phyloP scores from a whole-genome alignment of 2,888 invertebrate genomes.

The Amblyjoppa proteus region DNA sequence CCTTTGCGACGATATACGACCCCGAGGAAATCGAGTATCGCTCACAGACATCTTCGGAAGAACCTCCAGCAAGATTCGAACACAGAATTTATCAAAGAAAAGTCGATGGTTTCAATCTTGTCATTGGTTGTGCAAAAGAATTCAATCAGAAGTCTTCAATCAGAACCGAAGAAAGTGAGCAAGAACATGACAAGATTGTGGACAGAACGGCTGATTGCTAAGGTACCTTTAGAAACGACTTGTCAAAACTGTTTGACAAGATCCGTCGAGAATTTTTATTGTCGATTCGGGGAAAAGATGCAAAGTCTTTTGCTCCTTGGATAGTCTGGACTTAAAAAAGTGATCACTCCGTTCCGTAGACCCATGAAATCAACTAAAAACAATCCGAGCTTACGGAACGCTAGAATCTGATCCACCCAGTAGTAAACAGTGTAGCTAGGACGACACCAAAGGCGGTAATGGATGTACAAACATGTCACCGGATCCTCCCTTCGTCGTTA shows the following conservation, averaged over 20 bases:
- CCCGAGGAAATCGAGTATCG: conserved; percentile 20
- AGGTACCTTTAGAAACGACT: not conserved
- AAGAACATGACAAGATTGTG: no score
- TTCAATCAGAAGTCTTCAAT: not conserved
- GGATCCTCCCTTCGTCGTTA: not conserved
- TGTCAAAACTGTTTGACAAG: not conserved
- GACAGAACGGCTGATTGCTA: no score
- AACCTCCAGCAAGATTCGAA: not conserved
- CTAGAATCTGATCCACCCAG: not conserved
- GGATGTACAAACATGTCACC: not conserved
- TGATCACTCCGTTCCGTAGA: no score
- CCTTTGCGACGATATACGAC: conserved; percentile 17
- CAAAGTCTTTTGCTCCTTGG: no score
- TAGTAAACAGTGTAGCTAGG: not conserved
- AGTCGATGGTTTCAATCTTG: not conserved
- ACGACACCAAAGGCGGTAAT: not conserved
- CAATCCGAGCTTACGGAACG: not conserved
- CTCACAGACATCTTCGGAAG: not conserved
- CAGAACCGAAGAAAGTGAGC: no score
- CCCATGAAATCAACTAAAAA: not conserved
- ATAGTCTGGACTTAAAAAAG: no score
- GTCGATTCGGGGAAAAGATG: no score
- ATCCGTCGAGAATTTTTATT: no score
- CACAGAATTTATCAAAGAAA: not conserved
- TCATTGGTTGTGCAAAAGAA: not conserved